Conservation (phyloP, 2,113 vertebrate genomes). For the Myrmophylax atrothorax region DNA sequence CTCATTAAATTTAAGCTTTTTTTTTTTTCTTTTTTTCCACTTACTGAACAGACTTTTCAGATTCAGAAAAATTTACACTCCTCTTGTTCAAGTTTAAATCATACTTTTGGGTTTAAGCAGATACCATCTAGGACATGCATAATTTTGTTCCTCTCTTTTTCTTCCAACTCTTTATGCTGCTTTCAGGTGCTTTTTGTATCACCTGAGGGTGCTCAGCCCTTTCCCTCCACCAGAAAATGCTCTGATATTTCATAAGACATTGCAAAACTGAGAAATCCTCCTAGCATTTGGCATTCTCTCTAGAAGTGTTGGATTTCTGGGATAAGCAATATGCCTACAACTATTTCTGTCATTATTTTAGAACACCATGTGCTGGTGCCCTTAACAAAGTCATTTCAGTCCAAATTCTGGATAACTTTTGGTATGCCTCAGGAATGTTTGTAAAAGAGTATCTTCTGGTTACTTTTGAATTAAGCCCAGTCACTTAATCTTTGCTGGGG, state of each 20-base stretch:
- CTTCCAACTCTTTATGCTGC: background rate
- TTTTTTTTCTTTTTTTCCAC: background rate
- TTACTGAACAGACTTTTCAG: background rate
- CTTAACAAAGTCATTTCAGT: background rate
- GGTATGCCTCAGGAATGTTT: background rate
- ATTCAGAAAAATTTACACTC: background rate
- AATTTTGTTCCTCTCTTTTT: background rate
- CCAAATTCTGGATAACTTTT: background rate
- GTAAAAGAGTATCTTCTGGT: background rate
- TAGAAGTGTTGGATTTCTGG: background rate
- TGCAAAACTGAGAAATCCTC: background rate
- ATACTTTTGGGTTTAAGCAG: background rate
- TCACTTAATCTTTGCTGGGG: background rate
- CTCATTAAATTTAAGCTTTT: background rate
- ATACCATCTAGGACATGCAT: rapidly evolving
- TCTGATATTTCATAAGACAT: background rate
- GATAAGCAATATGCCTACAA: slow-evolving; percentile 32
- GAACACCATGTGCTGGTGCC: slow-evolving; percentile 29
- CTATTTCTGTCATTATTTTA: slow-evolving; percentile 45
- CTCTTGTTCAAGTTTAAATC: background rate
- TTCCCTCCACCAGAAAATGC: background rate
- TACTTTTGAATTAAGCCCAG: background rate
- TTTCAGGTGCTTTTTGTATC: background rate
- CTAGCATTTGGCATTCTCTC: slow-evolving; percentile 23
- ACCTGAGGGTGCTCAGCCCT: background rate